Percentiles rank a stretch among this genome's conserved stretches.
Conservation (phyloP, 2,113 vertebrate species). For the Odocoileus virginianus region DNA sequence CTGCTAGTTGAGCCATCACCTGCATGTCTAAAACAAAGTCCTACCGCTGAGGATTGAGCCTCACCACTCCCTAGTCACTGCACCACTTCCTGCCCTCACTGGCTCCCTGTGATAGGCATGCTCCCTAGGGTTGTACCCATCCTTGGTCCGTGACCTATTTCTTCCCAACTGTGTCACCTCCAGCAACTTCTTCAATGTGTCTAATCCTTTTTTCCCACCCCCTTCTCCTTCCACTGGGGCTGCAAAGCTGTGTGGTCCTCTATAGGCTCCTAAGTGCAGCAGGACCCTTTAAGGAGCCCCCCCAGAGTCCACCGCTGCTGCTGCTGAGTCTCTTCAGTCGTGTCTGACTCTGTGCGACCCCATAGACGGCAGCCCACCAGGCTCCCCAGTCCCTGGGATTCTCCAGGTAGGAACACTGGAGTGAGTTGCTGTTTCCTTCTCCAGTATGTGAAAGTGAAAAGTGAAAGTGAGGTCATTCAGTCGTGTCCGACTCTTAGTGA, state of each 20-base stretch:
- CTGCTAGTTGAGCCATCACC: neutral
- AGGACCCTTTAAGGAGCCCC: neutral
- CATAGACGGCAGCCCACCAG: too few relatives aligned
- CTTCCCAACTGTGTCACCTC: neutral
- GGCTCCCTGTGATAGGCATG: neutral
- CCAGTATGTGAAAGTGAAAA: too few relatives aligned
- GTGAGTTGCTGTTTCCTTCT: too few relatives aligned
- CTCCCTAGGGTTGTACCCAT: neutral
- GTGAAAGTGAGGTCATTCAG: too few relatives aligned
- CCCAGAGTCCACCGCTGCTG: neutral
- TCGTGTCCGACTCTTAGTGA: accelerated
- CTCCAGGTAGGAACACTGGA: too few relatives aligned
- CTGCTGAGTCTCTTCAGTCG: too few relatives aligned
- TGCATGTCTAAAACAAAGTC: neutral
- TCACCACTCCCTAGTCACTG: neutral
- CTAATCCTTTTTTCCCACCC: neutral
- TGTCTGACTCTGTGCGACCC: too few relatives aligned
- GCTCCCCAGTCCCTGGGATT: too few relatives aligned
- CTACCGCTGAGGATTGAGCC: neutral
- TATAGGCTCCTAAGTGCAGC: neutral
- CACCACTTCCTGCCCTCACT: neutral
- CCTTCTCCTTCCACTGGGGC: neutral
- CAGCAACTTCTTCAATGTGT: neutral
- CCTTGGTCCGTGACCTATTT: neutral
- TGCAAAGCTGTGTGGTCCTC: neutral